A percentile compares a stretch with the other conserved stretches of the same genome.
Conservation (phyloP, 2,797 vertebrate species). For the Lemur catta region DNA sequence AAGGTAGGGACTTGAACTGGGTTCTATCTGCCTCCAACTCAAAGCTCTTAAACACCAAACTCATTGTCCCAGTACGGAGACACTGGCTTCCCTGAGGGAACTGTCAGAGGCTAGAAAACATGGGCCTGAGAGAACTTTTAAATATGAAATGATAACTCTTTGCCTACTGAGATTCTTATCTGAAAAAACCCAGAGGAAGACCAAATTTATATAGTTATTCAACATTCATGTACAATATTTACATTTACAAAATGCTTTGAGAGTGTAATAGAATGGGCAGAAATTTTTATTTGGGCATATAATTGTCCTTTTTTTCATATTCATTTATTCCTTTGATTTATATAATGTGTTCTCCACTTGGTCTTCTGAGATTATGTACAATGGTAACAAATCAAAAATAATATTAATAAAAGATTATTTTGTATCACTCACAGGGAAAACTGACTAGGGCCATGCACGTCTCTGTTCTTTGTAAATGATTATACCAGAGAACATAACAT, state of each 20-base stretch:
- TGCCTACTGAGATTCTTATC: background rate
- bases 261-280: background rate
- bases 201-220: slow-evolving; percentile 29
- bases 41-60: background rate
- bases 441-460: background rate
- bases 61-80: background rate
- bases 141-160: background rate
- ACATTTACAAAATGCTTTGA: slow-evolving; percentile 48
- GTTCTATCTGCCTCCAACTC: background rate
- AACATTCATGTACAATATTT: slow-evolving; percentile 41
- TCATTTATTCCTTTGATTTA: slow-evolving; percentile 68
- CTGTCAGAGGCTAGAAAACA: background rate
- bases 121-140: background rate
- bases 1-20: background rate
- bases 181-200: slow-evolving; percentile 33
- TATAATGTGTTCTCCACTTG: slow-evolving; percentile 3
- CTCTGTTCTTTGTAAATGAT: background rate
- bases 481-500: background rate
- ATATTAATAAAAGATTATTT: slow-evolving; percentile 67
- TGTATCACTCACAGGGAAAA: slow-evolving; percentile 5
- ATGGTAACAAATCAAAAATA: slow-evolving; percentile 48
- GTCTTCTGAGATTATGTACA: slow-evolving; percentile 60
- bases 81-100: background rate
- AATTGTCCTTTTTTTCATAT: slow-evolving; percentile 54
- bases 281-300: slow-evolving; percentile 29